These are phyloP conservation scores for Ennomos erosarius DNA, from an alignment of 2,888 invertebrate species.

Conservation along the genomic window DNA sequence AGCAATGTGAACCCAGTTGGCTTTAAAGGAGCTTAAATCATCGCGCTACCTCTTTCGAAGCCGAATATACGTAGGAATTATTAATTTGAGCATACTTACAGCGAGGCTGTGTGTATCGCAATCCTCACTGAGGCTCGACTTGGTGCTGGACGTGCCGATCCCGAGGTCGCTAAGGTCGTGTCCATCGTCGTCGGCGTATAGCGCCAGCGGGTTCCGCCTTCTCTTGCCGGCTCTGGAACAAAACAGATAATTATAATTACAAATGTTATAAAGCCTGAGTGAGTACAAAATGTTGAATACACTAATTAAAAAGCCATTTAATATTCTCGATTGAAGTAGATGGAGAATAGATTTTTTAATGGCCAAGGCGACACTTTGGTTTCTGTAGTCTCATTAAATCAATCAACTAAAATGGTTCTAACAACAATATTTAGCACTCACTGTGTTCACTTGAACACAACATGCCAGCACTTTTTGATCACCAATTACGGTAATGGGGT, in stretches of 20 bases:
- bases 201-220: slow-evolving; percentile 85
- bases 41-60: no score
- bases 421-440: slow-evolving; percentile 4
- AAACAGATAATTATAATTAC: slow-evolving; percentile 11
- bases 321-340: no score
- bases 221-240: slow-evolving; percentile 74
- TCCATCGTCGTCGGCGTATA: slow-evolving; percentile 92
- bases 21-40: no score
- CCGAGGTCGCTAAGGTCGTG: slow-evolving; percentile 95
- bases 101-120: slow-evolving; percentile 87
- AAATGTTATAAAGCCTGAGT: no score
- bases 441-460: slow-evolving; percentile 3
- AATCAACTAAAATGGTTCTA: slow-evolving; percentile 13
- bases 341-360: no score
- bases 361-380: no score
- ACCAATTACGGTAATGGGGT: slow-evolving; percentile 25
- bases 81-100: slow-evolving; percentile 68
- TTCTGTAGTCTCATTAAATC: neutral
- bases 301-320: no score
- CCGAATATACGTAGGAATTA: no score
- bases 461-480: slow-evolving; percentile 11
- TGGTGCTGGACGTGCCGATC: slow-evolving; percentile 88
- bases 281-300: no score
- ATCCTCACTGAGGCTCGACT: slow-evolving; percentile 87
- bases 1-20: no score